phyloP scores from a whole-genome alignment of 2,888 invertebrate species.

The Aplocera efformata region DNA sequence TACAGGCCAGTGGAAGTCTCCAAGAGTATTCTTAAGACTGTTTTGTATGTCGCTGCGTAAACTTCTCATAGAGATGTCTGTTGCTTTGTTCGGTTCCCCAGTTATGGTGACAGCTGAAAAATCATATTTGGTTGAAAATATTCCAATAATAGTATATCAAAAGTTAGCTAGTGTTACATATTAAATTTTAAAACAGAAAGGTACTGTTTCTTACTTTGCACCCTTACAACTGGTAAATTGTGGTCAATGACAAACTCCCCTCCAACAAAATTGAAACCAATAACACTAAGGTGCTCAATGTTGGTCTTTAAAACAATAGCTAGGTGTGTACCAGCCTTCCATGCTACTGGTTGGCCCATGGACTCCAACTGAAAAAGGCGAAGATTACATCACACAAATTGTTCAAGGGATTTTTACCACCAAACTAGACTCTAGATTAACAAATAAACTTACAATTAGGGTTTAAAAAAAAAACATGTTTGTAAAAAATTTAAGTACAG shows the following conservation, averaged over 20 bases:
- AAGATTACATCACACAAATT: no score
- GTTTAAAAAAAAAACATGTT: no score
- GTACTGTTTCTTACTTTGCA: conserved; percentile 84
- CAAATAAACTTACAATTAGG: no score
- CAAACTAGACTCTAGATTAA: no score
- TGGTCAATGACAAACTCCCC: conserved; percentile 88
- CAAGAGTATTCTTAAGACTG: conserved; percentile 46
- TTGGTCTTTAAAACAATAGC: conserved; percentile 89
- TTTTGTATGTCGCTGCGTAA: conserved; percentile 65
- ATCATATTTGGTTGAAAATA: no score
- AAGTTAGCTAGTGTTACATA: no score
- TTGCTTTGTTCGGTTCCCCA: conserved; percentile 70
- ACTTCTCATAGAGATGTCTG: conserved; percentile 69
- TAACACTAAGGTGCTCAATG: conserved; percentile 85
- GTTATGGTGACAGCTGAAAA: conserved; percentile 65
- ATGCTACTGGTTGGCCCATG: conserved; percentile 88
- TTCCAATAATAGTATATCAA: no score
- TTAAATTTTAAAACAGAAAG: background rate
- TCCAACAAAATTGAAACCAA: conserved; percentile 86
- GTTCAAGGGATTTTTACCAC: background rate
- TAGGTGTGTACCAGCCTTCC: conserved; percentile 88
- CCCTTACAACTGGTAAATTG: conserved; percentile 85
- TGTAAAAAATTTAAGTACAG: no score
- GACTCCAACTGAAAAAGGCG: conserved; percentile 85
- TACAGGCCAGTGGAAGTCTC: conserved; percentile 62